Evolutionary conservation across 2,797 vertebrate species (phyloP).

Genomic region (Melopsittacus undulatus): DNA sequence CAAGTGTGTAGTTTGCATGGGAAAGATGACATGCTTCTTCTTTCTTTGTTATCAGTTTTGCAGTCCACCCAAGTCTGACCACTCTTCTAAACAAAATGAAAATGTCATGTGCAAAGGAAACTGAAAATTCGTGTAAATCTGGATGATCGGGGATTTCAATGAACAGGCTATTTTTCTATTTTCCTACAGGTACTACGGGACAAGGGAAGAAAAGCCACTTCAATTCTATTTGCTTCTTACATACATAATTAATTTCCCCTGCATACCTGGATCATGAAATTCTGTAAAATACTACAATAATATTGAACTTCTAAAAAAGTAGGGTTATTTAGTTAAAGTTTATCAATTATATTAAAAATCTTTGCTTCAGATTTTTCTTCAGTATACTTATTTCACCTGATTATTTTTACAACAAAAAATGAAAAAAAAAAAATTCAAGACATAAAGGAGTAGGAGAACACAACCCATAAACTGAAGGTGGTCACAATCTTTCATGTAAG

Average conservation of each 20-base stretch:
- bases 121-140: background rate
- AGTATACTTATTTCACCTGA: background rate
- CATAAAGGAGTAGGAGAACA: background rate
- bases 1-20: background rate
- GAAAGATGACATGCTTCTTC: background rate
- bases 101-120: background rate
- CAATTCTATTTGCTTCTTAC: background rate
- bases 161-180: background rate
- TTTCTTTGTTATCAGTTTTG: background rate
- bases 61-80: background rate
- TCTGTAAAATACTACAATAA: background rate
- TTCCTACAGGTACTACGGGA: background rate
- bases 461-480: background rate
- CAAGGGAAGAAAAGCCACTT: background rate
- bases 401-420: background rate
- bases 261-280: background rate
- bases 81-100: background rate
- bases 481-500: background rate
- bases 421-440: background rate
- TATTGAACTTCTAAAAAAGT: background rate
- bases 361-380: background rate
- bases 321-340: background rate
- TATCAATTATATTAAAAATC: accelerated
- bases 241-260: background rate
- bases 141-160: background rate